These are phyloP conservation scores for Eristalinus sepulchralis DNA, from an alignment of 2,888 invertebrate species.

Conservation along the genomic window DNA sequence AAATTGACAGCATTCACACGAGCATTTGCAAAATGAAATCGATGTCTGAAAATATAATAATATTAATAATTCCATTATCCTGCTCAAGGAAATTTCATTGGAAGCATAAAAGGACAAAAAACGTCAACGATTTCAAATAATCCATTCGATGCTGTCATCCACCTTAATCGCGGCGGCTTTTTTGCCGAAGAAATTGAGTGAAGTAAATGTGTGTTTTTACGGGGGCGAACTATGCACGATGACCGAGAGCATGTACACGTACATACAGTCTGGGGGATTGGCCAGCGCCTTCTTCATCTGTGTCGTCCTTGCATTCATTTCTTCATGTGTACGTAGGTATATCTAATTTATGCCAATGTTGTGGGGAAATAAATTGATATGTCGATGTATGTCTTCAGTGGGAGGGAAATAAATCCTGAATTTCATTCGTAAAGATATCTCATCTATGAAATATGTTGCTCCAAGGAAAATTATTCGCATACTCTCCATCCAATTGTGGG, in stretches of 20 bases:
- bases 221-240: not conserved
- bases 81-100: constrained; percentile 46
- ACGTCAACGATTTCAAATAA: constrained; percentile 22
- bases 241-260: not conserved
- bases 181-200: constrained; percentile 8
- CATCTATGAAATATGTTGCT: not conserved
- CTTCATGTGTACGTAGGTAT: not conserved
- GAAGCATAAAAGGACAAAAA: constrained; percentile 3
- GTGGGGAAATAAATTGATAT: constrained; percentile 24
- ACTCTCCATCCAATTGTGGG: not conserved
- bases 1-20: constrained; percentile 15
- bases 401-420: constrained; percentile 8
- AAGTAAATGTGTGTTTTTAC: not conserved
- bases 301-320: constrained; percentile 18
- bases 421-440: not conserved
- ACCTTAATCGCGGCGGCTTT: constrained; percentile 14
- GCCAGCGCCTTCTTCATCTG: not conserved
- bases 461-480: not conserved
- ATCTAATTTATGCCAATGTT: constrained; percentile 11
- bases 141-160: not conserved
- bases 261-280: not conserved
- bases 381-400: not conserved
- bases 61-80: constrained; percentile 60
- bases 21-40: constrained; percentile 25
- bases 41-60: constrained; percentile 20